Evolutionary conservation across 2,797 vertebrate genomes (phyloP), one percentile per base, ranked within the genome.

Genomic region (Furcifer pardalis): DNA sequence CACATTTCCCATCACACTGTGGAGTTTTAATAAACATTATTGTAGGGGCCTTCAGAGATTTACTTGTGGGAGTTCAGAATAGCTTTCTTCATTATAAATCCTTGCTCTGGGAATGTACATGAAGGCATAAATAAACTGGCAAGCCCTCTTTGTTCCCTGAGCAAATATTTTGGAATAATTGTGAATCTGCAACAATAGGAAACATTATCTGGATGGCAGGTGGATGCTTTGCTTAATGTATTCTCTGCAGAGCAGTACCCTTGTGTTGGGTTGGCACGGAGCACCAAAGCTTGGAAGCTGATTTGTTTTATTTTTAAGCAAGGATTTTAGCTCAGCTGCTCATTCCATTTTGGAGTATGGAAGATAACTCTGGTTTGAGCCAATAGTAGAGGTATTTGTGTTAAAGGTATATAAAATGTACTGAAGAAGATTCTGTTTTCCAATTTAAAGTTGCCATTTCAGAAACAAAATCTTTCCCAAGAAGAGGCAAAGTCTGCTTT

Each of bases 61-160:
- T 78, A 27, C 66, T 78, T 78, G 52, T 46, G 65, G 75, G 82
- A 84, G 65, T 77, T 60, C 21, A 78, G 19, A 77, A 78, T 84
- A 40, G 37, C 72, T 81, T 69, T 75, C 49, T 77, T 85, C 72
- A 69, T 85, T 85, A 85, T 80, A 77, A 30, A 69, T 69, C 52
- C 78, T 76, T 69, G 49, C 42, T 81, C 63, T 13, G 71, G 60
- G 72, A 81, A 69, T 73, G 56, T 19, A n/a, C 72, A 68, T 68
- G 37, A 69, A 85, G 77, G 44, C 46, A 46, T 85, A 85, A 81
- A 81, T 40, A 81, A 85, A 75, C 62, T 8, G 2, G 65, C 71
- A 69, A n/a, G 32, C 42, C 49, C 66, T 40, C 42, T 66, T 77
- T 77, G 72, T 76, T 81, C 63, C 72, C 78, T 59, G 76, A 76